These are phyloP conservation scores for Alligator sinensis DNA, from an alignment of 2,113 vertebrate species.

Conservation along the genomic window DNA sequence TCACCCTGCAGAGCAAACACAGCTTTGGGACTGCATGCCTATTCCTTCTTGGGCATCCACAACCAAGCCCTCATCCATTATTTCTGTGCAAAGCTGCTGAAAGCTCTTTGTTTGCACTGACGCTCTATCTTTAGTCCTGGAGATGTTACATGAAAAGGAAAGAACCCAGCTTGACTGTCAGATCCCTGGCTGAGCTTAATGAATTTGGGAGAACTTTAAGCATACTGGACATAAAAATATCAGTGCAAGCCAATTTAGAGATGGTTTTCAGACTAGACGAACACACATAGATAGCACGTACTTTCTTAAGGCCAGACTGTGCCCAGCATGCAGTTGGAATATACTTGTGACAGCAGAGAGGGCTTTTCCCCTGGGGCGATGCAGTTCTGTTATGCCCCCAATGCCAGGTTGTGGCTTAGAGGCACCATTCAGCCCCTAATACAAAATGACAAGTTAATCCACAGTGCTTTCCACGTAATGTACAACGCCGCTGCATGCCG, in stretches of 20 bases:
- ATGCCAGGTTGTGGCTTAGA: background rate
- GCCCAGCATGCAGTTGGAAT: background rate
- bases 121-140: background rate
- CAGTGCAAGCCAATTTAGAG: background rate
- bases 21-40: background rate
- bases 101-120: background rate
- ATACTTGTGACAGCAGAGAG: background rate
- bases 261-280: background rate
- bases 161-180: background rate
- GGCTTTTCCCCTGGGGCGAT: background rate
- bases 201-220: background rate
- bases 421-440: background rate
- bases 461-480: background rate
- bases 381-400: background rate
- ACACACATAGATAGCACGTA: background rate
- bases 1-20: background rate
- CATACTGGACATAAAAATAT: background rate
- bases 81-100: background rate
- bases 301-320: background rate
- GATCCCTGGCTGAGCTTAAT: background rate
- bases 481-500: background rate
- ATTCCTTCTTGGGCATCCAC: background rate
- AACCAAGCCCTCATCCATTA: background rate
- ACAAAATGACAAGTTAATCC: background rate
- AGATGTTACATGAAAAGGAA: background rate